Percentiles rank a stretch among this genome's conserved stretches.
These are phyloP conservation scores for Xanthia togata DNA, from an alignment of 2,888 invertebrate species.

Conservation along the genomic window DNA sequence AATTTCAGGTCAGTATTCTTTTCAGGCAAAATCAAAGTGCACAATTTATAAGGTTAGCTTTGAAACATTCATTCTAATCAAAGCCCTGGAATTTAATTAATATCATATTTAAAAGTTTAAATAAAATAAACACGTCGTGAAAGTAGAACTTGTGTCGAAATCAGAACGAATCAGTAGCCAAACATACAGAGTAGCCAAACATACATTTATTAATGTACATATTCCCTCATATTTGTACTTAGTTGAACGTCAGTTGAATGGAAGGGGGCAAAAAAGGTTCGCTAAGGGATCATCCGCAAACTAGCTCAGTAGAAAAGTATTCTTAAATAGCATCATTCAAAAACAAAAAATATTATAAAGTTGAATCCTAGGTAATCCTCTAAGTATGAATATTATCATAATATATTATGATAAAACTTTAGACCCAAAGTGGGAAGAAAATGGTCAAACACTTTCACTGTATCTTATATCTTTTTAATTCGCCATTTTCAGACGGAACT, in stretches of 20 bases:
- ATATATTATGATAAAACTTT: not conserved
- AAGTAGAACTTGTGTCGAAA: not conserved
- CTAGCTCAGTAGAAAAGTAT: not conserved
- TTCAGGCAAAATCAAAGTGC: not conserved
- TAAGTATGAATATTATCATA: not conserved
- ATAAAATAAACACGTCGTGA: not conserved
- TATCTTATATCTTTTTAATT: not conserved
- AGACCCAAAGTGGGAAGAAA: not conserved
- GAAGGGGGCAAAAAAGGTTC: slow-evolving; percentile 29
- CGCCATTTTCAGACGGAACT: not conserved
- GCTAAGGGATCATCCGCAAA: slow-evolving; percentile 9
- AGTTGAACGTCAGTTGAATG: not conserved
- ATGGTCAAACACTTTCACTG: not conserved
- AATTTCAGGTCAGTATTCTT: not conserved
- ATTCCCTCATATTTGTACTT: slow-evolving; percentile 13
- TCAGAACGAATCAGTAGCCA: not conserved
- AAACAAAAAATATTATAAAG: not conserved
- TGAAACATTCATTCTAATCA: not conserved
- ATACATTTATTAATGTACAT: slow-evolving; percentile 20
- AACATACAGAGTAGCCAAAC: not conserved
- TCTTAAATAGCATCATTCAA: not conserved
- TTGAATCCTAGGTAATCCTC: not conserved
- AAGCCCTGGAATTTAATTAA: not conserved
- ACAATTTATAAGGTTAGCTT: not conserved
- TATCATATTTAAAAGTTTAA: not conserved